Percentiles rank a stretch among this genome's conserved stretches.
Evolutionary conservation across 2,888 invertebrate species (phyloP).

Genomic region (Drosophila merina): DNA sequence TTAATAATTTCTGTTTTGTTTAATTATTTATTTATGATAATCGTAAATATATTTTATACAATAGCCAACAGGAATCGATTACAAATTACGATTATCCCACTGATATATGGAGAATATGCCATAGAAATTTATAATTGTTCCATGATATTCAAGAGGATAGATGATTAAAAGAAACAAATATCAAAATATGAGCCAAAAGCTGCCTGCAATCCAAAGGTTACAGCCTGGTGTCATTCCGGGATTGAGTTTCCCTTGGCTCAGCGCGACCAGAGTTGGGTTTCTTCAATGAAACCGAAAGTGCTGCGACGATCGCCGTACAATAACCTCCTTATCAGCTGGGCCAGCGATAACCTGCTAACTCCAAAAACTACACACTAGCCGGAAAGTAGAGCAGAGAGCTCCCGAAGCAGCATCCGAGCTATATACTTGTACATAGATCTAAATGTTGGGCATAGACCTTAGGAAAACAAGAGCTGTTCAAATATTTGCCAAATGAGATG

Average conservation of each 20-base stretch:
- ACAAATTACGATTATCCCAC: too few species aligned
- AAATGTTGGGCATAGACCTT: not conserved
- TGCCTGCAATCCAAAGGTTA: not conserved
- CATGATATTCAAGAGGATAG: not conserved
- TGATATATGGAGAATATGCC: too few species aligned
- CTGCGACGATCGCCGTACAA: conserved; percentile 56
- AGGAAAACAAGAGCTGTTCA: conserved; percentile 8
- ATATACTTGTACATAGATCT: not conserved
- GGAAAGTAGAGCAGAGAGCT: conserved; percentile 55
- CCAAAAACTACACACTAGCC: conserved; percentile 47
- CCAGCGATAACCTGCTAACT: conserved; percentile 74
- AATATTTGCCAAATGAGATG: conserved; percentile 33
- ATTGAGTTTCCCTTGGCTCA: conserved; percentile 1
- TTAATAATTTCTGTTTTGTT: too few species aligned
- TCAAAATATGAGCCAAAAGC: not conserved
- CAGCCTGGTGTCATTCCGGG: not conserved
- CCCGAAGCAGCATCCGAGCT: conserved; percentile 51
- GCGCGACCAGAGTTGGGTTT: conserved; percentile 1
- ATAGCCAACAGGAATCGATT: too few species aligned
- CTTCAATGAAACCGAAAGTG: conserved; percentile 72
- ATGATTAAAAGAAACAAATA: too few species aligned
- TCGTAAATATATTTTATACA: too few species aligned
- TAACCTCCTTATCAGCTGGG: conserved; percentile 76
- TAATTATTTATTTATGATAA: too few species aligned
- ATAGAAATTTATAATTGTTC: too few species aligned